Percentiles rank a stretch among this genome's conserved stretches.
These are phyloP conservation scores for Glaucopsyche alexis DNA, from an alignment of 2,888 invertebrate genomes.

Conservation along the genomic window DNA sequence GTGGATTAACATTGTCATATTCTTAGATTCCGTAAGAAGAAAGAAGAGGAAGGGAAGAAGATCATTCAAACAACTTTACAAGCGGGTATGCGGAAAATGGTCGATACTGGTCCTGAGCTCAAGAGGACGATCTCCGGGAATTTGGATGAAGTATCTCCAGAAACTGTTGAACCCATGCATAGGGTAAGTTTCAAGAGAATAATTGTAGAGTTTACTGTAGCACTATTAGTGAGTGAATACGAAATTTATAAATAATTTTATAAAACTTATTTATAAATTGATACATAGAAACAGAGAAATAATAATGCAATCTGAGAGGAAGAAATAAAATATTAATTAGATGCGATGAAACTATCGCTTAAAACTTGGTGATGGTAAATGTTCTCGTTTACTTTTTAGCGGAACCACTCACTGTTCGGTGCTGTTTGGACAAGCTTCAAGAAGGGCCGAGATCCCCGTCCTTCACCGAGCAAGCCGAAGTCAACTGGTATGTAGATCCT, in stretches of 20 bases:
- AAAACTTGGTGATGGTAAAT: background rate
- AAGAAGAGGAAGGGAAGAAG: slow-evolving; percentile 86
- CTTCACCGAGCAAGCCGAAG: slow-evolving; percentile 42
- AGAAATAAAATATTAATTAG: too few species aligned
- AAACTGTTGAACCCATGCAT: slow-evolving; percentile 98
- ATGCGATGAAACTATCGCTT: background rate
- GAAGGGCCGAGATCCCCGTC: slow-evolving; percentile 75
- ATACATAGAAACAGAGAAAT: too few species aligned
- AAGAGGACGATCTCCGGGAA: slow-evolving; percentile 99
- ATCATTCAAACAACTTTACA: slow-evolving; percentile 92
- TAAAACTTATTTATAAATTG: too few species aligned
- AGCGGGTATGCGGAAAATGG: slow-evolving; percentile 96
- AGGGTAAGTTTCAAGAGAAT: slow-evolving; percentile 82
- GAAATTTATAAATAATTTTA: too few species aligned
- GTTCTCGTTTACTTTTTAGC: slow-evolving; percentile 74
- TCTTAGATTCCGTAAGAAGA: slow-evolving; percentile 93
- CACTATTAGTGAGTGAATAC: too few species aligned
- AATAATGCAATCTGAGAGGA: too few species aligned
- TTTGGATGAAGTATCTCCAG: slow-evolving; percentile 94
- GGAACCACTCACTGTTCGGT: slow-evolving; percentile 97
- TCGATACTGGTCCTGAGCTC: slow-evolving; percentile 98
- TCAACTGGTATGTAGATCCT: slow-evolving; percentile 22
- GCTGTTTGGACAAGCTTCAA: slow-evolving; percentile 96
- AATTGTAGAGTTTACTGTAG: background rate
- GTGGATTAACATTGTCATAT: slow-evolving; percentile 1